Conservation (phyloP, 37 sponge, comb jelly and placozoan genomes). For the Chondrilla cf. caribensis region DNA sequence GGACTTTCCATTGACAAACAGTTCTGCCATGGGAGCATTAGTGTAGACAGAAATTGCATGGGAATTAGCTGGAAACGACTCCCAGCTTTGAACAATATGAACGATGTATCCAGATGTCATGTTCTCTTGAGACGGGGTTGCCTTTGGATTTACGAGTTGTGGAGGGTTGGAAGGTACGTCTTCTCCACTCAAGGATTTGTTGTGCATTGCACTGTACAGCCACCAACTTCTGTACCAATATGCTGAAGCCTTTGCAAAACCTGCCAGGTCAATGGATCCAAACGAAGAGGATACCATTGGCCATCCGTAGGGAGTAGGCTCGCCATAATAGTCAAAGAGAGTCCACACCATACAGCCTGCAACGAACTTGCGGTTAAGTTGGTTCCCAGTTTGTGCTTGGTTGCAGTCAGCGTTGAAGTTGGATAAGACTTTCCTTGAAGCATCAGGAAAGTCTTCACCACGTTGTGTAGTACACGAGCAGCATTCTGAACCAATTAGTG, state of each 20-base stretch:
- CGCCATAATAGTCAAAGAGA: constrained; percentile 57
- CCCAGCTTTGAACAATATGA: constrained; percentile 55
- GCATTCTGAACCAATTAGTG: constrained; percentile 28
- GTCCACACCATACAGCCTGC: constrained; percentile 65
- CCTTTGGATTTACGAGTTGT: constrained; percentile 27
- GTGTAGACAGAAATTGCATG: constrained; percentile 54
- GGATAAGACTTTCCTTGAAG: background rate
- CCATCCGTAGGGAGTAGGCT: constrained; percentile 45
- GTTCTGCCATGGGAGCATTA: constrained; percentile 51
- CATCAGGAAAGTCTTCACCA: constrained; percentile 33
- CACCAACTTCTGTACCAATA: constrained; percentile 66
- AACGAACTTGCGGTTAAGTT: constrained; percentile 45
- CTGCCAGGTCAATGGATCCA: constrained; percentile 62
- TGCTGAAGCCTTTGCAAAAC: constrained; percentile 60
- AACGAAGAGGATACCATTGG: constrained; percentile 53
- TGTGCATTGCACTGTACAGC: constrained; percentile 45
- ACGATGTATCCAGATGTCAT: constrained; percentile 31
- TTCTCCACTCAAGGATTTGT: constrained; percentile 10
- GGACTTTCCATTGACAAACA: constrained; percentile 49
- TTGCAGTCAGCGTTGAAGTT: constrained; percentile 55
- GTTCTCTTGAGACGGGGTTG: constrained; percentile 21
- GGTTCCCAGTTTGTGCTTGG: constrained; percentile 26
- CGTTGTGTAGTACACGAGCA: constrained; percentile 23
- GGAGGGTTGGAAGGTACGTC: constrained; percentile 39
- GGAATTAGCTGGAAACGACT: background rate